These are phyloP conservation scores for Columba janthina DNA, from an alignment of 2,113 vertebrate species.

Conservation along the genomic window DNA sequence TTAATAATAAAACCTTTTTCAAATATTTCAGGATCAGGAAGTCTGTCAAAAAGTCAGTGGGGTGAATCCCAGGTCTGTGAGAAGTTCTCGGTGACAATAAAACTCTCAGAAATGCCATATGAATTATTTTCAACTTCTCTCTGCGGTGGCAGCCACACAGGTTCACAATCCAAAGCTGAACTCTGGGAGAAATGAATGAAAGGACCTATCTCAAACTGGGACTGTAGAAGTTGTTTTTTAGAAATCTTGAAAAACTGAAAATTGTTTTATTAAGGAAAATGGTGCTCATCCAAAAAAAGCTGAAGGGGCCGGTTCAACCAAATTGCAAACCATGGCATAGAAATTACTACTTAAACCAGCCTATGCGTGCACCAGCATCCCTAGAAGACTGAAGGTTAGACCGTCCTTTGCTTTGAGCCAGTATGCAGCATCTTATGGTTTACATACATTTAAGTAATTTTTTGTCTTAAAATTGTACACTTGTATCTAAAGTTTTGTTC, in stretches of 20 bases:
- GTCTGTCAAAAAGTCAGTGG: constrained; percentile 18
- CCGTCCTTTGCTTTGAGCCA: not conserved
- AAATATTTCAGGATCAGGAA: constrained; percentile 38
- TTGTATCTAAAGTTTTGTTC: not conserved
- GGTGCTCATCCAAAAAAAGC: not conserved
- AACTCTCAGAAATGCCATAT: not conserved
- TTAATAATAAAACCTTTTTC: constrained; percentile 53
- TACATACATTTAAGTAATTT: accelerated
- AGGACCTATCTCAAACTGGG: not conserved
- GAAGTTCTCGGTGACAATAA: constrained; percentile 7
- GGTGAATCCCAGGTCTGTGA: constrained; percentile 33
- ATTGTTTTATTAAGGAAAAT: not conserved
- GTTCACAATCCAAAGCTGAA: not conserved
- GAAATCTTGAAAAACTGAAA: not conserved
- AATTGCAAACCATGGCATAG: not conserved
- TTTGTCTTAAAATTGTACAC: not conserved
- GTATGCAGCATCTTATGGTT: not conserved
- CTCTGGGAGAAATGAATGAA: not conserved
- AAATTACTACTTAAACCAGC: not conserved
- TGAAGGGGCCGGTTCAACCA: not conserved
- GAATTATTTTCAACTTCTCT: not conserved
- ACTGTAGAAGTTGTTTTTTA: not conserved
- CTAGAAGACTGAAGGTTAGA: not conserved
- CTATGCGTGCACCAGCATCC: not conserved
- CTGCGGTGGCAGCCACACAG: not conserved